Percentiles rank a stretch among this genome's conserved stretches.
phyloP scores from a whole-genome alignment of 2,113 vertebrate genomes.

The Tricholaema leucomelas region DNA sequence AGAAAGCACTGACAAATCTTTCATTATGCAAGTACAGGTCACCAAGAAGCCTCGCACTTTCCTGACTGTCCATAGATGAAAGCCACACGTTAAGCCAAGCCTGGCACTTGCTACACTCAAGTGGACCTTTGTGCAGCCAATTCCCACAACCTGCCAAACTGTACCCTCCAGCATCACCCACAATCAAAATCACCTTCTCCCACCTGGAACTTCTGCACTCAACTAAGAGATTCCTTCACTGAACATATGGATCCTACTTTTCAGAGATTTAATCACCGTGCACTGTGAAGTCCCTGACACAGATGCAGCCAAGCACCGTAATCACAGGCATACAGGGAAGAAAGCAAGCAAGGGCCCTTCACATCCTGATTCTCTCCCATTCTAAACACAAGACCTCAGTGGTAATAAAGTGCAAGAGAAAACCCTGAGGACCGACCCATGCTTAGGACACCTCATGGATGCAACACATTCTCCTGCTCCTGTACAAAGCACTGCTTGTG shows the following conservation, averaged over 20 bases:
- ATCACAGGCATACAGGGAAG: not conserved
- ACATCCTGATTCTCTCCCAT: not conserved
- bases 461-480: not conserved
- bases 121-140: not conserved
- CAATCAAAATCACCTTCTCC: accelerated
- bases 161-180: not conserved
- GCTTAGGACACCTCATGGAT: not conserved
- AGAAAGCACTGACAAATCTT: not conserved
- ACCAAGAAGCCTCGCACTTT: not conserved
- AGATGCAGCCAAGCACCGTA: accelerated
- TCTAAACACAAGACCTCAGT: not conserved
- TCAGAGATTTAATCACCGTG: not conserved
- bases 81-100: not conserved
- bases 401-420: not conserved
- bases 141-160: not conserved
- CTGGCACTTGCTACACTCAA: slow-evolving; percentile 1
- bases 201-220: not conserved
- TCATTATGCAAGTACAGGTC: not conserved
- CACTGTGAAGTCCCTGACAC: not conserved
- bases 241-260: not conserved
- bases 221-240: not conserved
- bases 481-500: not conserved
- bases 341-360: not conserved
- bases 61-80: not conserved
- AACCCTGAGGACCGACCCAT: not conserved